Evolutionary conservation across 2,797 vertebrate genomes (phyloP), one percentile per base, ranked within the genome.

Genomic region (Parotocinclus haroldoi): DNA sequence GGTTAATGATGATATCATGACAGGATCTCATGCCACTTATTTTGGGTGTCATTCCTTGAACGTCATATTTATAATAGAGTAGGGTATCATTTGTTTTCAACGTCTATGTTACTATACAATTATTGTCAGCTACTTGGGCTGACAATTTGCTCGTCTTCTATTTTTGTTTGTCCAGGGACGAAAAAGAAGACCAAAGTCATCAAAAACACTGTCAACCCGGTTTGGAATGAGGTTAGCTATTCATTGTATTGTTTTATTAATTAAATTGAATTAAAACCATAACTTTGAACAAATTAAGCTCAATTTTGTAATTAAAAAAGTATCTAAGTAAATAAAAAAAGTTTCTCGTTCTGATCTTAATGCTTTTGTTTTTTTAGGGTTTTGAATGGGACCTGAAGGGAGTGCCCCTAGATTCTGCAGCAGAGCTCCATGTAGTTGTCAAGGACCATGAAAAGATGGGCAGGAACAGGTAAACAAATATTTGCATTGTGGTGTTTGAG

Each of bases 321-420:
- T n/a, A n/a, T n/a, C n/a, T n/a, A n/a, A n/a, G n/a, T n/a, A n/a
- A n/a, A n/a, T n/a, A n/a, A n/a, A n/a, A n/a, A n/a, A n/a, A n/a
- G 17, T 38, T 14, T 0, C 2, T 49, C 7, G 38, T 7, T 45
- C 7, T 60, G 1, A 42, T 61, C n/a, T 14, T 19, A 58, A 0
- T n/a, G 14, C 49, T 14, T 36, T 78, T 7, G 66, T 8, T 72
- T 19, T 19, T 0, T n/a, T 74, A 98, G 96, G 96, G 95, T 1
- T 98, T 98, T 3, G 95, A 98, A 67, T 98, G 95, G 95, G 96
- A 98, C 49, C 86, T 98, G 69, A 98, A 98, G 81, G 95, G 96
- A 40, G 39, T 90, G n/a, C 93, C 95, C 3, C 78, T 98, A 86
- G 95, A 97, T 70, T 84, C 89, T 0, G 78, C 80, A 0, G 88